Evolutionary conservation across 2,888 invertebrate species (phyloP).

Genomic region (Acrocyrtus sp.): DNA sequence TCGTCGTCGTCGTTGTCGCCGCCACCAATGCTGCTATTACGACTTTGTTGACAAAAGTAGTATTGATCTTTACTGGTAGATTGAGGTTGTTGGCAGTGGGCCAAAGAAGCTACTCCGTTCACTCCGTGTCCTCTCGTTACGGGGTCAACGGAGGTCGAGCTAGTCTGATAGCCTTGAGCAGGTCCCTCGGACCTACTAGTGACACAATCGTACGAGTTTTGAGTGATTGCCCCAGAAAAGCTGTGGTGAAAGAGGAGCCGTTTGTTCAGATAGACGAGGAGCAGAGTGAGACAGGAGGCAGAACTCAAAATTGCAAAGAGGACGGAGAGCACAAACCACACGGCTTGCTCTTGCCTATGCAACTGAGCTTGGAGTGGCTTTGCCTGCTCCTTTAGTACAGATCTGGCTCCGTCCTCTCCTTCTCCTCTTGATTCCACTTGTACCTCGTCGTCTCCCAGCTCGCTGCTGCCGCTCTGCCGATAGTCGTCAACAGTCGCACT

Average conservation of each 20-base stretch:
- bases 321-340: constrained; percentile 55
- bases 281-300: constrained; percentile 51
- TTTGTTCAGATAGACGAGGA: constrained; percentile 39
- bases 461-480: neutral
- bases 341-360: constrained; percentile 45
- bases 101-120: constrained; percentile 22
- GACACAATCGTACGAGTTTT: neutral
- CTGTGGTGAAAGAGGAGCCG: no score
- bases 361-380: constrained; percentile 42
- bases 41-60: constrained; percentile 12
- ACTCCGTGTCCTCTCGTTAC: constrained; percentile 7
- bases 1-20: no score
- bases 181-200: neutral
- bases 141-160: constrained; percentile 45
- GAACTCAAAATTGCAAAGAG: constrained; percentile 51
- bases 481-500: constrained; percentile 28
- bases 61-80: constrained; percentile 44
- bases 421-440: neutral
- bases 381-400: constrained; percentile 31
- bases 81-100: constrained; percentile 22
- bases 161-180: constrained; percentile 36
- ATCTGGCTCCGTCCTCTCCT: constrained; percentile 10
- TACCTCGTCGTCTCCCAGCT: neutral
- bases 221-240: neutral
- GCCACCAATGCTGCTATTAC: neutral